Conservation (phyloP, 2,888 invertebrate genomes). For the Meandrusa payeni region DNA sequence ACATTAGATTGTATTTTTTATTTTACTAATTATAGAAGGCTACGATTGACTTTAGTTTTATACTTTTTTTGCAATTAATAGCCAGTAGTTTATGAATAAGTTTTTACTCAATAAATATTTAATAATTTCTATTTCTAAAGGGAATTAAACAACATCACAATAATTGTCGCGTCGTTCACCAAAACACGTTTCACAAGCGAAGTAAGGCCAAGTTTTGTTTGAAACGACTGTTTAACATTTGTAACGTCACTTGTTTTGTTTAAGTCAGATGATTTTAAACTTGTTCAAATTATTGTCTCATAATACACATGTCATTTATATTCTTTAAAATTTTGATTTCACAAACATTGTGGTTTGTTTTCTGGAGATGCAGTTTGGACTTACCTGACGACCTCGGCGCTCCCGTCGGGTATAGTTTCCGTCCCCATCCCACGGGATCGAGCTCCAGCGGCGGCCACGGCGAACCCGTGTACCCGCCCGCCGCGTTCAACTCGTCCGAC, state of each 20-base stretch:
- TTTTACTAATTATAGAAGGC: too few relatives aligned
- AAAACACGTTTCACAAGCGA: slow-evolving; percentile 7
- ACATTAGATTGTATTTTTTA: too few relatives aligned
- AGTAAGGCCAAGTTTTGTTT: slow-evolving; percentile 6
- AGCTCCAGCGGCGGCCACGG: slow-evolving; percentile 89
- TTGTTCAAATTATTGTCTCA: too few relatives aligned
- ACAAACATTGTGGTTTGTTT: background rate
- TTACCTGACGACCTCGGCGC: slow-evolving; percentile 83
- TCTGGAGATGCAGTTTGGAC: slow-evolving; percentile 25
- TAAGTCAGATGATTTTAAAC: too few relatives aligned
- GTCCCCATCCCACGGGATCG: slow-evolving; percentile 90
- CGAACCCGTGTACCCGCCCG: slow-evolving; percentile 89
- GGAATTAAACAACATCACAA: slow-evolving; percentile 1
- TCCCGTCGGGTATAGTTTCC: slow-evolving; percentile 88
- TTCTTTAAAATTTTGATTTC: too few relatives aligned
- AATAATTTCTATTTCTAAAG: too few relatives aligned
- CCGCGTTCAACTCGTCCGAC: slow-evolving; percentile 88
- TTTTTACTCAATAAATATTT: too few relatives aligned
- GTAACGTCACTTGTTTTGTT: too few relatives aligned
- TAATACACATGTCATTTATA: too few relatives aligned
- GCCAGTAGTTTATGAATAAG: too few relatives aligned
- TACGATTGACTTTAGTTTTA: too few relatives aligned
- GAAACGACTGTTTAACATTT: slow-evolving; percentile 8
- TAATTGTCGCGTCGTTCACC: slow-evolving; percentile 5
- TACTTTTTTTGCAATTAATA: too few relatives aligned